phyloP scores from a whole-genome alignment of 2,888 invertebrate species.

The Hofmannophila pseudospretella region DNA sequence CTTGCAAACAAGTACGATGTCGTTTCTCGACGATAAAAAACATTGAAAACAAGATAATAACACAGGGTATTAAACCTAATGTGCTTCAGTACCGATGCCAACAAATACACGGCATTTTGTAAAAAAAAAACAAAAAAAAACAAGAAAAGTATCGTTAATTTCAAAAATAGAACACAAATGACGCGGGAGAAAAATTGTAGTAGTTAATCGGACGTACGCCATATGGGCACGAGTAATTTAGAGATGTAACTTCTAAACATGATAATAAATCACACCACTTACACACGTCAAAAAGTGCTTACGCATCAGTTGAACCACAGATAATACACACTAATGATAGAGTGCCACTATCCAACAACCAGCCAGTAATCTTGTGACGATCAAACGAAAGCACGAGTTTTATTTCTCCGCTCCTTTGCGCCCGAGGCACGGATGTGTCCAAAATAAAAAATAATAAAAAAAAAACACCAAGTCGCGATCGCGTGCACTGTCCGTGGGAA shows the following conservation, averaged over 20 bases:
- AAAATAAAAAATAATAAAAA: conserved; percentile 29
- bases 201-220: conserved; percentile 32
- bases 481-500: conserved; percentile 69
- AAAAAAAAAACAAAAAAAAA: too few species aligned
- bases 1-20: conserved; percentile 14
- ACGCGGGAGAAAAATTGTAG: conserved; percentile 23
- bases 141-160: conserved; percentile 17
- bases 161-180: conserved; percentile 22
- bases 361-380: conserved; percentile 60
- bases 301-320: conserved; percentile 48
- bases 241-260: conserved; percentile 29
- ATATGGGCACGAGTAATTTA: conserved; percentile 34
- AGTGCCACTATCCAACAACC: conserved; percentile 32
- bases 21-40: conserved; percentile 25
- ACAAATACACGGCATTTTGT: conserved; percentile 6
- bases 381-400: conserved; percentile 57
- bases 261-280: conserved; percentile 62
- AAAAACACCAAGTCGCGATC: conserved; percentile 42
- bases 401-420: conserved; percentile 46
- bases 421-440: conserved; percentile 63
- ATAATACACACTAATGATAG: conserved; percentile 63
- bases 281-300: conserved; percentile 58
- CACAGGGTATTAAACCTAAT: conserved; percentile 9
- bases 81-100: neutral
- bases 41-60: neutral